A percentile compares a stretch with the other conserved stretches of the same genome.
Conservation (phyloP, 2,113 vertebrate species). For the Mungos mungo region DNA sequence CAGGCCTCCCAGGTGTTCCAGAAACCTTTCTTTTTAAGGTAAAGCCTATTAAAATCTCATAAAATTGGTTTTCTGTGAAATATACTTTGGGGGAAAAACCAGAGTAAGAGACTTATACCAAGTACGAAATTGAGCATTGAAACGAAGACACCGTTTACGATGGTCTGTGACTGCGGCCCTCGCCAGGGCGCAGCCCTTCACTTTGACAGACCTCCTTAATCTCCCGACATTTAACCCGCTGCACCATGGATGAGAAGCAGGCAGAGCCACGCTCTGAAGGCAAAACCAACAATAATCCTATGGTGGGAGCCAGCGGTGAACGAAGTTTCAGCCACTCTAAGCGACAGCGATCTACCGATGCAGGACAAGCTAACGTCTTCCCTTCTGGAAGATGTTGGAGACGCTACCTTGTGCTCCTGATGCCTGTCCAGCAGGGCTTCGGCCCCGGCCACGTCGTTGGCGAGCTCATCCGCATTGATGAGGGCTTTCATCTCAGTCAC, state of each 20-base stretch:
- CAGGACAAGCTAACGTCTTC: accelerated
- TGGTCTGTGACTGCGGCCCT: accelerated
- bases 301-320: background rate
- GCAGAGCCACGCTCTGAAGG: background rate
- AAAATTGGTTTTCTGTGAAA: background rate
- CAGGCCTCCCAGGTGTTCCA: too few relatives aligned
- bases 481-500: slow-evolving; percentile 99
- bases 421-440: slow-evolving; percentile 97
- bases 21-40: background rate
- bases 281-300: background rate
- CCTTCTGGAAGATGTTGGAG: background rate
- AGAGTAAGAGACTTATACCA: background rate
- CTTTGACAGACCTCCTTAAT: background rate
- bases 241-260: background rate
- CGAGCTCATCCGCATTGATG: slow-evolving; percentile 98
- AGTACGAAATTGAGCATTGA: background rate
- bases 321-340: accelerated
- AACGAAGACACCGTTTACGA: background rate
- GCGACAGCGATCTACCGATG: accelerated
- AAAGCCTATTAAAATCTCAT: background rate
- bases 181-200: background rate
- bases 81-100: background rate
- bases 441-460: slow-evolving; percentile 97
- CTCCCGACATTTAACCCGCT: background rate
- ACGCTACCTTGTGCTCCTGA: slow-evolving; percentile 96